A percentile compares a stretch with the other conserved stretches of the same genome.
These are phyloP conservation scores for Lordiphosa fenestrarum DNA, from an alignment of 2,888 invertebrate species.

Conservation along the genomic window DNA sequence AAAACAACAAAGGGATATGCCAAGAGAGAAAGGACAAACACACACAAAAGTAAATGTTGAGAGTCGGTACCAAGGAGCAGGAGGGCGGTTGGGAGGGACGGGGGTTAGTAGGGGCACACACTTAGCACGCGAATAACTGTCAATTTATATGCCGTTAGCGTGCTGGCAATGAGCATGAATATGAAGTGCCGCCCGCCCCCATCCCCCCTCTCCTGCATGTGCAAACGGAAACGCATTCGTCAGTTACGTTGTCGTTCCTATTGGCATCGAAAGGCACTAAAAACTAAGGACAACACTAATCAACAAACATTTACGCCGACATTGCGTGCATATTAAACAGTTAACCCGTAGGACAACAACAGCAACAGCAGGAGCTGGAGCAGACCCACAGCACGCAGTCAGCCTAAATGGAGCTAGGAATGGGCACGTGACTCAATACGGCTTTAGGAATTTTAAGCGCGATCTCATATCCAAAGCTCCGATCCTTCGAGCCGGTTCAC, in stretches of 20 bases:
- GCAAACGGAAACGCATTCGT: constrained; percentile 42
- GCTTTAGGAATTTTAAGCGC: too few species aligned
- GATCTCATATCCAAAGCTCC: too few species aligned
- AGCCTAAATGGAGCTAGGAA: not conserved
- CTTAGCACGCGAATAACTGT: constrained; percentile 54
- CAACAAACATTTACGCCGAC: constrained; percentile 74
- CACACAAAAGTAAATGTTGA: constrained; percentile 16
- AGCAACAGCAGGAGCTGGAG: constrained; percentile 1
- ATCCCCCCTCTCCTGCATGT: not conserved
- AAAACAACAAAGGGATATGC: constrained; percentile 51
- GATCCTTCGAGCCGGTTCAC: too few species aligned
- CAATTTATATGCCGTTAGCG: constrained; percentile 76
- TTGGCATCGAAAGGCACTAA: constrained; percentile 46
- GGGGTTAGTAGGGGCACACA: constrained; percentile 8
- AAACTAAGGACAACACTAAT: constrained; percentile 67
- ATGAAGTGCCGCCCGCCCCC: constrained; percentile 48
- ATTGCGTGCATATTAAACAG: constrained; percentile 75
- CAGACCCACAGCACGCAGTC: not conserved
- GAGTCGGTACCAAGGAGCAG: not conserved
- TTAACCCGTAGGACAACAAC: constrained; percentile 24
- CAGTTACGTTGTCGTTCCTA: constrained; percentile 20
- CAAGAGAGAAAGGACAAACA: constrained; percentile 28
- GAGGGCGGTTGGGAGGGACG: constrained; percentile 13
- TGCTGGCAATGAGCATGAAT: constrained; percentile 74
- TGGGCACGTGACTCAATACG: too few species aligned